Conservation (phyloP, 2,888 invertebrate genomes). For the Pseudococcus jackbeardsleyi region DNA sequence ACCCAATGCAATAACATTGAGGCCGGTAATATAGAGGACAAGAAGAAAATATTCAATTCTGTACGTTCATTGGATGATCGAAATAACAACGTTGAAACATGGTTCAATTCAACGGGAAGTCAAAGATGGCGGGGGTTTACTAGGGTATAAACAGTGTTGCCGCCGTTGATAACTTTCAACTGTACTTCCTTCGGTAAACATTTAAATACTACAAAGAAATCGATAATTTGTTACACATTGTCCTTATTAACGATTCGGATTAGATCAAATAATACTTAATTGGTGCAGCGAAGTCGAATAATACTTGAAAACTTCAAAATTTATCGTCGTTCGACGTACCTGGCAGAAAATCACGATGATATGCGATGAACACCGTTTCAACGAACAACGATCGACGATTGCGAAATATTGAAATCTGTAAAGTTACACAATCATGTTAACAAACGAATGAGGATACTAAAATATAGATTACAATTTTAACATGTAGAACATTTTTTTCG, state of each 20-base stretch:
- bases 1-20: conserved; percentile 60
- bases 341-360: neutral
- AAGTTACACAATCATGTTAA: neutral
- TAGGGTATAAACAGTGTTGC: conserved; percentile 36
- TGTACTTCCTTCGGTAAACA: neutral
- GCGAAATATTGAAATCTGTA: neutral
- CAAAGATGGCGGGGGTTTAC: conserved; percentile 38
- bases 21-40: conserved; percentile 60
- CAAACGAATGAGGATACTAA: neutral
- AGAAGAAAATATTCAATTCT: conserved; percentile 59
- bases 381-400: too few relatives aligned
- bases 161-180: neutral
- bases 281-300: neutral
- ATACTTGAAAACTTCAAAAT: neutral
- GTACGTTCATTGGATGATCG: conserved; percentile 50
- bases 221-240: neutral
- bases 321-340: neutral
- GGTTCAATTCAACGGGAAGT: conserved; percentile 48
- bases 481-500: too few relatives aligned
- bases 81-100: conserved; percentile 44
- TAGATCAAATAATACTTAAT: neutral
- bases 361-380: neutral
- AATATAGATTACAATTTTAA: neutral
- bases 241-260: neutral
- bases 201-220: conserved; percentile 41